These are phyloP conservation scores for Aegotheles bennettii DNA, from an alignment of 2,113 vertebrate genomes.

Conservation along the genomic window DNA sequence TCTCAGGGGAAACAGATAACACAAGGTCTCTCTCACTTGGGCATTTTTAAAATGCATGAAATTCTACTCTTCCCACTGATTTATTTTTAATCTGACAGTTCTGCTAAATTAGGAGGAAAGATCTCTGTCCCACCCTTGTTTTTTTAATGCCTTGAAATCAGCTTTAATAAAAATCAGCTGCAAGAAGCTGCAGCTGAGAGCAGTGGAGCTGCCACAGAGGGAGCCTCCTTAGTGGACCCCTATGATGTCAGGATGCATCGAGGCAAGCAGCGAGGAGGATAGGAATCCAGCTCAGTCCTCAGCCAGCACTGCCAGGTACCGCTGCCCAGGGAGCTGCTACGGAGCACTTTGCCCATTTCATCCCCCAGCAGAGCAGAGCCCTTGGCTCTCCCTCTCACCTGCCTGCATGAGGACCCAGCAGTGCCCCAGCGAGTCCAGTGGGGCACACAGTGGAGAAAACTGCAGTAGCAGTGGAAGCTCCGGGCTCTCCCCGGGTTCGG, in stretches of 20 bases:
- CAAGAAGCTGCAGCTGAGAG: background rate
- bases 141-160: background rate
- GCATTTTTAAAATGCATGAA: slow-evolving; percentile 22
- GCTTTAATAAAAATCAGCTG: slow-evolving; percentile 20
- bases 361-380: slow-evolving; percentile 55
- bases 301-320: slow-evolving; percentile 47
- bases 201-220: slow-evolving; percentile 29
- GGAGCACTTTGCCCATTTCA: background rate
- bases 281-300: slow-evolving; percentile 51
- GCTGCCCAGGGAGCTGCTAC: slow-evolving; percentile 39
- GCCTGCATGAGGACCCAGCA: slow-evolving; percentile 85
- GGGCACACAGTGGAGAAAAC: slow-evolving; percentile 81
- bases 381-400: slow-evolving; percentile 59
- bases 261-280: slow-evolving; percentile 41
- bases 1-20: slow-evolving; percentile 35
- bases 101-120: background rate
- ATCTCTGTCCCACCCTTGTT: background rate
- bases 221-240: slow-evolving; percentile 81
- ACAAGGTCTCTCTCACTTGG: slow-evolving; percentile 47
- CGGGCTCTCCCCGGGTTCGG: slow-evolving; percentile 86
- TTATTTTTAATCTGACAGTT: background rate
- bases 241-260: slow-evolving; percentile 81
- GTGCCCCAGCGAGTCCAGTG: slow-evolving; percentile 80
- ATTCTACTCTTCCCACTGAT: slow-evolving; percentile 1
- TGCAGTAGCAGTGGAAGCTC: slow-evolving; percentile 85